These are phyloP conservation scores for Alauda arvensis DNA, from an alignment of 2,797 vertebrate species.

Conservation along the genomic window DNA sequence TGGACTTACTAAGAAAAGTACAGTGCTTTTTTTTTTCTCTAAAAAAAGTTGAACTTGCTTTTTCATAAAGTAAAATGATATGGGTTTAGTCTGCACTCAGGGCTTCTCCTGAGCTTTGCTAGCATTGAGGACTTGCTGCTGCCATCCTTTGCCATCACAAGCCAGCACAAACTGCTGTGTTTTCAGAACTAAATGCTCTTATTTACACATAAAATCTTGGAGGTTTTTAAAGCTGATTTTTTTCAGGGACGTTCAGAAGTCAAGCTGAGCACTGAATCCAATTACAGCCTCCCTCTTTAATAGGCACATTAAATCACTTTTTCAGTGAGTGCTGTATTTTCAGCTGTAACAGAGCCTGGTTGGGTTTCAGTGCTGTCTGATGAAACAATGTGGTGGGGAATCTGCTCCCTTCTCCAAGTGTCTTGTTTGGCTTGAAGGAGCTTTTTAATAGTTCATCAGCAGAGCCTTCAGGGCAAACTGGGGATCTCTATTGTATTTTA, in stretches of 20 bases:
- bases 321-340: slow-evolving; percentile 32
- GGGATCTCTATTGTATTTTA: slow-evolving; percentile 38
- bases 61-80: neutral
- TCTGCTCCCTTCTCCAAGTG: neutral
- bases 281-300: slow-evolving; percentile 15
- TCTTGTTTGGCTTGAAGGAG: slow-evolving; percentile 19
- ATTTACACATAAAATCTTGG: neutral
- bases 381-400: slow-evolving; percentile 11
- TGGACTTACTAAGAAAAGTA: neutral
- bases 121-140: neutral
- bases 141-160: neutral
- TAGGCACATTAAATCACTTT: slow-evolving; percentile 34
- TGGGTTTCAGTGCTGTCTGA: slow-evolving; percentile 21
- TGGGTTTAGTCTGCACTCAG: neutral
- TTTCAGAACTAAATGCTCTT: neutral
- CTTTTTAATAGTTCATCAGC: slow-evolving; percentile 41
- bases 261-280: slow-evolving; percentile 10
- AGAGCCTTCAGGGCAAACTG: slow-evolving; percentile 22
- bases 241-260: slow-evolving; percentile 23
- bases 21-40: neutral
- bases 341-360: slow-evolving; percentile 23
- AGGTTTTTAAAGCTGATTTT: neutral
- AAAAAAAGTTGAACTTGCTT: neutral
- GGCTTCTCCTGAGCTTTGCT: neutral
- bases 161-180: neutral